Evolutionary conservation across 2,888 invertebrate species (phyloP), one percentile per base, ranked within the genome.

Genomic region (Desoria tigrina): DNA sequence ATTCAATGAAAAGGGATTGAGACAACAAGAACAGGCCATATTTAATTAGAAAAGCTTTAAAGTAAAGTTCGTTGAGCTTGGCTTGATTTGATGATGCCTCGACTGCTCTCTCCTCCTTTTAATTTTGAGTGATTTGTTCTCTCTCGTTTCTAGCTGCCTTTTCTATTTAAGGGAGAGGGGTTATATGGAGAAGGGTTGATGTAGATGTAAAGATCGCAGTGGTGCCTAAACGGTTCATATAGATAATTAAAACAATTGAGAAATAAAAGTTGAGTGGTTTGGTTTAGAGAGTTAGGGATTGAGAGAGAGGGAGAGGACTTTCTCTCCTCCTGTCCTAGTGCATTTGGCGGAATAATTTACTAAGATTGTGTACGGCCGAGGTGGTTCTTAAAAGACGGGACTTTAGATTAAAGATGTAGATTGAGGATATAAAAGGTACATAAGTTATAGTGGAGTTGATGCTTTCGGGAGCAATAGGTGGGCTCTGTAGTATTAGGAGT

Each of bases 41-140:
- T 74, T 74, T 73, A 74, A 73, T 74, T 74, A 74, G 74, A 73
- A 73, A 73, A 74, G 68, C 73, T 73, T 69, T 71, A 72, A 74
- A 51, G 64, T 68, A 51, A 67, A 64, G 61, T 68, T 63, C 59
- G 24, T 61, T 60, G 54, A 28, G 32, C 32, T 26, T 58, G 37
- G 45, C 9, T 51, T 14, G 51, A 21, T 24, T 51, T 24, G 51
- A 51, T 23, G 32, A 4, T 32, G 32, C 32, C 32, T 32, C 32
- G 11, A 32, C 32, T 32, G n/a, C 32, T 32, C 32, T 32, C 32
- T 32, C 32, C 56, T 55, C 50, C 57, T 49, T 49, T 63, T 63
- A 57, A 50, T 57, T 57, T 63, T 49, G 54, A 63, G 32, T 63
- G 57, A 42, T 62, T 62, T 62, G 42, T 62, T 54, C 54, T 53